phyloP scores from a whole-genome alignment of 2,888 invertebrate genomes.

The Metopia argyrocephala region DNA sequence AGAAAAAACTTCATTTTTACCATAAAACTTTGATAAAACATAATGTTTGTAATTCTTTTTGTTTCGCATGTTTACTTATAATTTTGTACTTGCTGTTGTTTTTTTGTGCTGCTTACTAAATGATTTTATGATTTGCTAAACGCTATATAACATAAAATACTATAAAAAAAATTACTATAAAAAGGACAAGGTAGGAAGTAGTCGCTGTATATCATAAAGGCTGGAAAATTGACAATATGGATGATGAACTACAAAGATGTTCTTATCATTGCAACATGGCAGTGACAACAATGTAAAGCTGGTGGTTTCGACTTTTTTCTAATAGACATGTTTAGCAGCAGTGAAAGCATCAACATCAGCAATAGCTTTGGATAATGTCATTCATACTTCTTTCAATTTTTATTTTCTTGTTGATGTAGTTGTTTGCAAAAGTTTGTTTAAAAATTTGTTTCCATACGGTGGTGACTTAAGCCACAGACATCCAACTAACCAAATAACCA shows the following conservation, averaged over 20 bases:
- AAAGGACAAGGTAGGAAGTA: constrained; percentile 35
- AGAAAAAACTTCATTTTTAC: constrained; percentile 38
- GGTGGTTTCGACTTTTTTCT: not conserved
- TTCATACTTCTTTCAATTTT: constrained; percentile 49
- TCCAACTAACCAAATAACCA: constrained; percentile 45
- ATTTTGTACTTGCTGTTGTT: not conserved
- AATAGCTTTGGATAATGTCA: constrained; percentile 65
- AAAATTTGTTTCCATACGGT: constrained; percentile 6
- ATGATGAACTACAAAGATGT: constrained; percentile 61
- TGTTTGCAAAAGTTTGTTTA: constrained; percentile 7
- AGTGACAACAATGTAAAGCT: constrained; percentile 56
- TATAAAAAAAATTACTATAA: not conserved
- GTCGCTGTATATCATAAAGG: constrained; percentile 44
- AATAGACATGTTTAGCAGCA: no score
- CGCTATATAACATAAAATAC: constrained; percentile 61
- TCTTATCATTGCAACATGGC: constrained; percentile 56
- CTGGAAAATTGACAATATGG: constrained; percentile 56
- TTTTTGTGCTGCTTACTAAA: constrained; percentile 50
- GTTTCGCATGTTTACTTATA: constrained; percentile 17
- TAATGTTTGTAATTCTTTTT: constrained; percentile 38
- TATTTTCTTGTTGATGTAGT: constrained; percentile 13
- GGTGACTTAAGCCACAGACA: constrained; percentile 26
- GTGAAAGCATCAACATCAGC: constrained; percentile 2
- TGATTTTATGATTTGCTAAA: constrained; percentile 76
- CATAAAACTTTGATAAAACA: constrained; percentile 41